These are phyloP conservation scores for Drosophila novamexicana DNA, from an alignment of 1,140 invertebrate genomes.

Conservation along the genomic window DNA sequence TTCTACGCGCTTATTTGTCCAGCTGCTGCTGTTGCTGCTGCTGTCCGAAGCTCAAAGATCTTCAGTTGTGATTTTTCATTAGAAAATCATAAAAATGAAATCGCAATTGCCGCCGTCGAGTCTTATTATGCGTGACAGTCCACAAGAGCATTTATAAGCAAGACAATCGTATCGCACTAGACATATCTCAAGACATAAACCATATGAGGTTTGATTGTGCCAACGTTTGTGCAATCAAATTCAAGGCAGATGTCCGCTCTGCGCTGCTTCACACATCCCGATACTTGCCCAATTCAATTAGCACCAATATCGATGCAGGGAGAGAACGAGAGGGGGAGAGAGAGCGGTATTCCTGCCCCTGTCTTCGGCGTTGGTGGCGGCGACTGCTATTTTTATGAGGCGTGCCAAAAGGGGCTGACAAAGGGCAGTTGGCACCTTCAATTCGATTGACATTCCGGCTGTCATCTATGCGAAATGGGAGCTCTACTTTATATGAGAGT, in stretches of 20 bases:
- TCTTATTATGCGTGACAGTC: conserved; percentile 76
- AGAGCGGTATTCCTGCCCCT: not conserved
- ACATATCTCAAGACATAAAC: conserved; percentile 43
- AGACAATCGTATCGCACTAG: conserved; percentile 62
- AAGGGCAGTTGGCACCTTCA: conserved; percentile 33
- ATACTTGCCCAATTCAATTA: conserved; percentile 79
- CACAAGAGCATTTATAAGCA: conserved; percentile 44
- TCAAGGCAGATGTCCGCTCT: conserved; percentile 53
- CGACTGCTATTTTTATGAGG: conserved; percentile 60
- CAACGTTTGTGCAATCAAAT: conserved; percentile 23
- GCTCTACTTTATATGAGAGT: conserved; percentile 51
- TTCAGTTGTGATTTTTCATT: conserved; percentile 70
- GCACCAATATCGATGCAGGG: conserved; percentile 26
- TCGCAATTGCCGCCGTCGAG: conserved; percentile 54
- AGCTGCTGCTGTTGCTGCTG: conserved; percentile 55
- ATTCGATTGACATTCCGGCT: conserved; percentile 48
- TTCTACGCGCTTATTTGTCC: conserved; percentile 51
- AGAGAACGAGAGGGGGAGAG: not conserved
- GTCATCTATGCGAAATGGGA: not conserved
- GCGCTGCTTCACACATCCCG: conserved; percentile 7
- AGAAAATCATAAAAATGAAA: conserved; percentile 77
- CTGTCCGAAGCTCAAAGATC: conserved; percentile 56
- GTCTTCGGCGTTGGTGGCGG: conserved; percentile 13
- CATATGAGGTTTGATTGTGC: conserved; percentile 20
- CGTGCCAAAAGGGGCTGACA: conserved; percentile 54